Conservation (phyloP, 2,888 invertebrate species). For the Pandemis heparana region DNA sequence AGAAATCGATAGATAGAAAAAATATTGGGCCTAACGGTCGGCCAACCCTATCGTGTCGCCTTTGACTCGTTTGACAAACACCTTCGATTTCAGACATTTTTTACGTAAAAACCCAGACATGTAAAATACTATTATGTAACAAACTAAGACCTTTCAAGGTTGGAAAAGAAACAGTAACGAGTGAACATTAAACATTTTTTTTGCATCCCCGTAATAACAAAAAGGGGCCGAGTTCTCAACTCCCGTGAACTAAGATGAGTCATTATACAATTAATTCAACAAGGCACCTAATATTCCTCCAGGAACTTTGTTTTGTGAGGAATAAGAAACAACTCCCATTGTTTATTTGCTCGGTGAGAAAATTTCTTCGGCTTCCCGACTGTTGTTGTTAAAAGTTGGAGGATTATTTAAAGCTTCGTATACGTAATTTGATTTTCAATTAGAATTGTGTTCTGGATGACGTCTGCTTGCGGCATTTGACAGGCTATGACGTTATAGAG, state of each 20-base stretch:
- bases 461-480: slow-evolving; percentile 13
- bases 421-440: slow-evolving; percentile 44
- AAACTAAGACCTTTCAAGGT: not conserved
- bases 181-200: slow-evolving; percentile 35
- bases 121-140: not conserved
- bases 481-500: not conserved
- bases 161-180: not conserved
- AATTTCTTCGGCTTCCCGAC: slow-evolving; percentile 53
- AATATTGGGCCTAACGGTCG: not conserved
- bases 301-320: slow-evolving; percentile 68
- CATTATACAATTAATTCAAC: slow-evolving; percentile 78
- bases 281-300: slow-evolving; percentile 70
- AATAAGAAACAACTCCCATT: slow-evolving; percentile 70
- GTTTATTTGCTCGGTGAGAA: slow-evolving; percentile 60
- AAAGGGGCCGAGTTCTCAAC: slow-evolving; percentile 32
- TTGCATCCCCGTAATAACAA: slow-evolving; percentile 23
- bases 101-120: not conserved
- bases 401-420: slow-evolving; percentile 41
- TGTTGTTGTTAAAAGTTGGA: slow-evolving; percentile 48
- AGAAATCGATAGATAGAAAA: not conserved
- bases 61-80: not conserved
- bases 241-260: slow-evolving; percentile 57
- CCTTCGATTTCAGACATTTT: not conserved
- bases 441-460: slow-evolving; percentile 27
- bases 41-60: not conserved